Conservation (phyloP, 2,888 invertebrate genomes). For the Mayetiola destructor region DNA sequence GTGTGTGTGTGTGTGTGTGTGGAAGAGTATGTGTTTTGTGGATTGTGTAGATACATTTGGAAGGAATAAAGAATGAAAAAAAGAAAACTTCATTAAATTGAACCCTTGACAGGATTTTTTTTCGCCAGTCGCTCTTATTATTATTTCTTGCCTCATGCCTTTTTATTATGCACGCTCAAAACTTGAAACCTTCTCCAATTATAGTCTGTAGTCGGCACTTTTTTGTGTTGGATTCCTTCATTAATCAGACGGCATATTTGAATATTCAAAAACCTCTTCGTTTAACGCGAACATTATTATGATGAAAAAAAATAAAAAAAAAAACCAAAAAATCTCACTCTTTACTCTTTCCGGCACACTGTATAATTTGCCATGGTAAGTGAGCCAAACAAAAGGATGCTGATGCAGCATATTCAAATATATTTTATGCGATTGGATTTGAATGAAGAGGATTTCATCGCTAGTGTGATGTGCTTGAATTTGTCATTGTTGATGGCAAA, state of each 20-base stretch:
- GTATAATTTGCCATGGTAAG: too few species aligned
- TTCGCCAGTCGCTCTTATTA: not conserved
- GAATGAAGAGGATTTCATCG: too few species aligned
- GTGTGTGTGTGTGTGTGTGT: too few species aligned
- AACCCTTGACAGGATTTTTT: constrained; percentile 7
- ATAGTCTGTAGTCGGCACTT: not conserved
- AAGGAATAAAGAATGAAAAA: not conserved
- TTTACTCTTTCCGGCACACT: too few species aligned
- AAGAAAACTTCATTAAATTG: constrained; percentile 9
- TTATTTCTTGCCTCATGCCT: not conserved
- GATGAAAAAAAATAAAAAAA: not conserved
- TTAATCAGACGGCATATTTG: not conserved
- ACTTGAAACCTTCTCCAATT: constrained; percentile 4
- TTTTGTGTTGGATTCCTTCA: constrained; percentile 1
- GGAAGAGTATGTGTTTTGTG: too few species aligned
- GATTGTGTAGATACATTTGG: too few species aligned
- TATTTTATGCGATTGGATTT: too few species aligned
- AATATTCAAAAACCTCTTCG: not conserved
- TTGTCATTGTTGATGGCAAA: too few species aligned
- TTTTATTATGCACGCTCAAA: constrained; percentile 2
- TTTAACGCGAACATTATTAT: not conserved
- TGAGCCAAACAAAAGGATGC: too few species aligned
- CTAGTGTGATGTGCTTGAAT: too few species aligned
- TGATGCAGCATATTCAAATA: too few species aligned
- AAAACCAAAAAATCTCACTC: too few species aligned